phyloP scores from a whole-genome alignment of 2,113 vertebrate genomes.

The Muntiacus muntjak region DNA sequence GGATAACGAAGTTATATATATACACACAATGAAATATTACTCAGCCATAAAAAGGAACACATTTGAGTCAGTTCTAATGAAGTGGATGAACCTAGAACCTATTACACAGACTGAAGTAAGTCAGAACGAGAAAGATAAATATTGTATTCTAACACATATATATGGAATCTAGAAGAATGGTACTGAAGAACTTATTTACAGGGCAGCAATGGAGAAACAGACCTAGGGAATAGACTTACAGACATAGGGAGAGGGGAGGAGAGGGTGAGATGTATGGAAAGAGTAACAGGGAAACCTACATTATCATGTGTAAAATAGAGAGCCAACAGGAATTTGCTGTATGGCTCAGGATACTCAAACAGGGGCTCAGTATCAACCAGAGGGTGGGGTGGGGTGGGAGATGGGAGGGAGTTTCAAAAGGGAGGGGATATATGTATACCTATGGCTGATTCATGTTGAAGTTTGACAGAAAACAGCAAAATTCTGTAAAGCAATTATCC shows the following conservation, averaged over 20 bases:
- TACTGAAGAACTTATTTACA: neutral
- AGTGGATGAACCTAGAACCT: neutral
- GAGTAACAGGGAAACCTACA: neutral
- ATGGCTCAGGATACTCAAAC: neutral
- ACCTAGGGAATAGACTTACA: neutral
- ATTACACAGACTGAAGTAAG: neutral
- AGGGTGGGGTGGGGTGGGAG: neutral
- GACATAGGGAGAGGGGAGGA: neutral
- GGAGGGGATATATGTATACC: neutral
- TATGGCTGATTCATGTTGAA: neutral
- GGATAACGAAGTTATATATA: neutral
- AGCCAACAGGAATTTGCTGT: neutral
- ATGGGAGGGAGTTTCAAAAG: neutral
- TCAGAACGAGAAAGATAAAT: neutral
- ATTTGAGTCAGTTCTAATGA: neutral
- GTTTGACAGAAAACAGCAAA: neutral
- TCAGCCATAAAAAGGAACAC: neutral
- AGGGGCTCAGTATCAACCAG: neutral
- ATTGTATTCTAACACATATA: neutral
- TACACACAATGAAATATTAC: neutral
- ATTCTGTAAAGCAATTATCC: neutral
- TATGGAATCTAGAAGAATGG: neutral
- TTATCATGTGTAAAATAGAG: neutral
- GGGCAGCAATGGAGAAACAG: neutral
- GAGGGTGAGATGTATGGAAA: neutral